A percentile compares a stretch with the other conserved stretches of the same genome.
These are phyloP conservation scores for Salvelinus alpinus DNA, from an alignment of 2,113 vertebrate species.

Conservation along the genomic window DNA sequence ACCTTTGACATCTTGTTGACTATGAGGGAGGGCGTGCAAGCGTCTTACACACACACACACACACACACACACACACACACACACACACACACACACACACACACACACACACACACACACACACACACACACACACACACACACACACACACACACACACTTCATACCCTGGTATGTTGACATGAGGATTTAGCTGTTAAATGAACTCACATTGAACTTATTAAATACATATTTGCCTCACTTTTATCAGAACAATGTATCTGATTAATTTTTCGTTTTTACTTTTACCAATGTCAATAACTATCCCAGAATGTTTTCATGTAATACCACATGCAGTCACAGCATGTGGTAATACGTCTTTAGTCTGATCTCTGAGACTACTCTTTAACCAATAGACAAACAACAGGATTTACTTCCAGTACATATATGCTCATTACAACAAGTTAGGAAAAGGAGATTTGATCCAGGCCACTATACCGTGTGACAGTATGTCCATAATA, in stretches of 20 bases:
- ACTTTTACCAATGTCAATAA: no score
- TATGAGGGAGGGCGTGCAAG: slow-evolving; percentile 11
- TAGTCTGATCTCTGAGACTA: no score
- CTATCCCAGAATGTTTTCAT: no score
- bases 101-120: slow-evolving; percentile 9
- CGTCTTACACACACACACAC: slow-evolving; percentile 9
- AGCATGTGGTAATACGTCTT: no score
- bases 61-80: slow-evolving; percentile 1
- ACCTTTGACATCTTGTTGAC: slow-evolving; percentile 30
- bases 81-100: slow-evolving; percentile 11
- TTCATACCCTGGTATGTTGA: neutral
- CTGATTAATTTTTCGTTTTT: no score
- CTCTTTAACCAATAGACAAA: no score
- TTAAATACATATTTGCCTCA: no score
- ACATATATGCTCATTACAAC: neutral
- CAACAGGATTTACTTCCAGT: no score
- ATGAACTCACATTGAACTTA: neutral
- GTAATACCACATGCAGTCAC: no score
- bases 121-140: slow-evolving; percentile 11
- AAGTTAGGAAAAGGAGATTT: no score
- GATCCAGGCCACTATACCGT: no score
- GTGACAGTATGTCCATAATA: neutral
- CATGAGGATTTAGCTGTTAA: neutral
- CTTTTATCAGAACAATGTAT: no score
- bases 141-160: neutral